Evolutionary conservation across 2,113 vertebrate species (phyloP), one percentile per base, ranked within the genome.

Genomic region (Sylvia atricapilla): DNA sequence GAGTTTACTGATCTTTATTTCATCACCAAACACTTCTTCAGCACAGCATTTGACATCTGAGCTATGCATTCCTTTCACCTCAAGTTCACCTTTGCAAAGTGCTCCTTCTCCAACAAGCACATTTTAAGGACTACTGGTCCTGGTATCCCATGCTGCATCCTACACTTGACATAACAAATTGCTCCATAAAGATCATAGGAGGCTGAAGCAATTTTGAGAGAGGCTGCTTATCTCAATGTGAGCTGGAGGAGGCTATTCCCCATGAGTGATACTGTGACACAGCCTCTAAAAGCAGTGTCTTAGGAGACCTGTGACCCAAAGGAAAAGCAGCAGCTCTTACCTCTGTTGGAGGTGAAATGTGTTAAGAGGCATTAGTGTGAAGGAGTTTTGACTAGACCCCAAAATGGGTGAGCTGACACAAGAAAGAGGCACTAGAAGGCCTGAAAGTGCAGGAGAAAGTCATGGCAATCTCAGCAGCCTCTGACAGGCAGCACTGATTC

Each of bases 71-170:
- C 53, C 23, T 85, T 50, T 85, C 44, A 43, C n/a, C 63, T 85
- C n/a, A 60, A 58, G 25, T 76, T 94, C 78, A 93, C 44, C 70
- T 91, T 83, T 52, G 24, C 17, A 25, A 92, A 92, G 73, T 1
- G 8, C 7, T 89, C 49, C 44, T 87, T 73, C 60, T 85, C 53
- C 58, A 79, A n/a, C 53, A 76, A 73, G 58, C 27, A 5, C 22
- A 53, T 69, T 95, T 85, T 91, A 79, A 93, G 94, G 75, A 62
- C 87, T 25, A 25, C 67, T 87, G 66, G 66, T 49, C 53, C 58
- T 46, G 22, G 41, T 81, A 31, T 43, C 50, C 44, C 72, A 9
- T 63, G 35, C 20, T 72, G 5, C 0, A 0, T 56, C 60, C 50
- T 53, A 47, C 37, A n/a, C 46, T 93, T 74, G 81, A 43, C n/a